A percentile compares a stretch with the other conserved stretches of the same genome.
These are phyloP conservation scores for Anguilla megastoma DNA, from an alignment of 2,797 vertebrate species.

Conservation along the genomic window DNA sequence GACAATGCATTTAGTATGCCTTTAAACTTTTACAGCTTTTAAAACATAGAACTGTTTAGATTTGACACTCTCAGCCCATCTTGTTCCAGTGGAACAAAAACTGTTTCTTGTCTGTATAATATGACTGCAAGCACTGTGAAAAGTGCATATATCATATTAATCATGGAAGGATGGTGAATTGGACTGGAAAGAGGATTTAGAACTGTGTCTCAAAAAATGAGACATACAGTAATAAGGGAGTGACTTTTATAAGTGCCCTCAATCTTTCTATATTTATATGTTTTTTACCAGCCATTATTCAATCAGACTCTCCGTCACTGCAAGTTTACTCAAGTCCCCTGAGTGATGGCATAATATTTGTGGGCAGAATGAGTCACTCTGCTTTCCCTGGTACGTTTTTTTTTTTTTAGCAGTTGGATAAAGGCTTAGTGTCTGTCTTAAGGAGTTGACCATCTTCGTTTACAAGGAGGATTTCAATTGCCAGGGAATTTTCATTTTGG, in stretches of 20 bases:
- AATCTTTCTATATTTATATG: neutral
- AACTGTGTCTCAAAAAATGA: neutral
- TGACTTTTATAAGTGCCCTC: neutral
- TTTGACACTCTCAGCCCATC: neutral
- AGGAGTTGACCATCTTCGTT: neutral
- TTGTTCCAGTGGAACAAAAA: neutral
- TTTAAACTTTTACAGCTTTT: neutral
- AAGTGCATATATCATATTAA: neutral
- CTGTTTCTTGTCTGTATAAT: neutral
- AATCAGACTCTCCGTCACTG: slow-evolving; percentile 10
- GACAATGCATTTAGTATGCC: neutral
- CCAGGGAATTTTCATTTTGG: neutral
- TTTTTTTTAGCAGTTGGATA: neutral
- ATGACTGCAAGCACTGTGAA: neutral
- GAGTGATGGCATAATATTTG: slow-evolving; percentile 6
- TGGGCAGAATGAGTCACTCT: slow-evolving; percentile 17
- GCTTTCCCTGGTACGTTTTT: neutral
- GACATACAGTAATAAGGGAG: neutral
- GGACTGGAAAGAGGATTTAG: neutral
- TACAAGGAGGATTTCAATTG: neutral
- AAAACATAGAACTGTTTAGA: neutral
- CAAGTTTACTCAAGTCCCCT: neutral
- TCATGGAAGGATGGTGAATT: neutral
- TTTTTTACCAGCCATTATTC: neutral
- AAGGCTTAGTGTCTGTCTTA: slow-evolving; percentile 4